Evolutionary conservation across 2,113 vertebrate species (phyloP), one percentile per base, ranked within the genome.

Genomic region (Cyphomyrus plagiostoma): DNA sequence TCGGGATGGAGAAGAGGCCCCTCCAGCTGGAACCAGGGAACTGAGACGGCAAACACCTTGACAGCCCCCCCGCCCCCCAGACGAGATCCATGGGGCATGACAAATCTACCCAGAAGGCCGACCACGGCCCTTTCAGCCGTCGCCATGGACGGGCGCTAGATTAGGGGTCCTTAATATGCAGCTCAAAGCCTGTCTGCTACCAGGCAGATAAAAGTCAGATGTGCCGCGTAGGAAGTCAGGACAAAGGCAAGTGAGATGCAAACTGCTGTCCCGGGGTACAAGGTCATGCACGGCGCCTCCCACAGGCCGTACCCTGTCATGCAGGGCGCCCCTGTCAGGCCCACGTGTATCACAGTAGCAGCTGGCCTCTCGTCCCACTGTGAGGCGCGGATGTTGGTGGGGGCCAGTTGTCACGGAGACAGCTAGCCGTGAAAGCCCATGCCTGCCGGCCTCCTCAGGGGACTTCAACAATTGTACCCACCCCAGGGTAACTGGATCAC

Each of bases 351-450:
- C 86, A 35, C 89, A 1, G 5, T 74, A 93, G 89, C 93, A 95
- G 93, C 95, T 95, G 95, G 92, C 39, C 3, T 0, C 89, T 85
- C 90, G 92, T 91, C 90, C 80, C 70, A 66, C 0, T 0, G 48
- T 56, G 13, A 88, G 90, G 91, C 56, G 87, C 10, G 0, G 0
- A 0, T 88, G 89, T 90, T 86, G 91, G 21, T 83, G 13, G 77
- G 91, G 23, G 26, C 89, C 91, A 50, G 53, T 17, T 88, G 92
- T 92, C 90, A 93, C 92, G 92, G 92, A 92, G 92, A 95, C 96
- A 97, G 94, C 96, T 96, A 95, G 93, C 91, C 92, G 11, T 0
- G 94, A 92, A 95, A 93, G 94, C 91, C 86, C 93, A 95, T 90
- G 93, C 94, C 93, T 94, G 93, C 90, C 92, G 10, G 35, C 39